Conservation (phyloP, 1,140 invertebrate species). For the Leptinotarsa defecta region DNA sequence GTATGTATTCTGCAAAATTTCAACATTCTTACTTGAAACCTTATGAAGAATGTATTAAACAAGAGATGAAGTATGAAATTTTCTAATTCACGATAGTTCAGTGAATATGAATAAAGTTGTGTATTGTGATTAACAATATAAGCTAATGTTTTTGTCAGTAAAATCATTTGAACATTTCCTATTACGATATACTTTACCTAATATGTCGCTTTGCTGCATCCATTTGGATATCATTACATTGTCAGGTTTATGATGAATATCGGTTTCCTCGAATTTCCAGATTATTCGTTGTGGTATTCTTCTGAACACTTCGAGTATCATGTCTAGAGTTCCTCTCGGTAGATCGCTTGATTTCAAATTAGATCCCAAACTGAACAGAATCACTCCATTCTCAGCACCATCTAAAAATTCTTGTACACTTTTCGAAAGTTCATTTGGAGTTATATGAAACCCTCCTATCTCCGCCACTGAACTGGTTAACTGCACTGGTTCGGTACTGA, state of each 20-base stretch:
- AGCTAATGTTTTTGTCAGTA: no score
- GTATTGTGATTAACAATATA: no score
- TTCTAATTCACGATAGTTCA: no score
- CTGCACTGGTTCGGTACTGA: constrained; percentile 41
- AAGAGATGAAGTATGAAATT: no score
- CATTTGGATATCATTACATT: constrained; percentile 38
- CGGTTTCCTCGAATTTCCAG: constrained; percentile 69
- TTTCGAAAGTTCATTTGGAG: constrained; percentile 46
- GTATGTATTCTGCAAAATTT: no score
- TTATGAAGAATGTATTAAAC: no score
- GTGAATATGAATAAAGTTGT: no score
- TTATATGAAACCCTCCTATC: constrained; percentile 46
- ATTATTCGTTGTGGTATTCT: constrained; percentile 64
- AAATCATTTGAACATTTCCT: no score
- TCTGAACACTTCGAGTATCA: constrained; percentile 59
- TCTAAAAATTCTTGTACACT: constrained; percentile 66
- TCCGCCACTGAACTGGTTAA: constrained; percentile 42
- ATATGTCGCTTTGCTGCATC: constrained; percentile 40
- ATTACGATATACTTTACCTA: constrained; percentile 27
- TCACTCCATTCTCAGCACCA: constrained; percentile 63
- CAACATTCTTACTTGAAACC: no score
- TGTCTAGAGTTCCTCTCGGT: constrained; percentile 55
- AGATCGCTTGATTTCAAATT: constrained; percentile 59
- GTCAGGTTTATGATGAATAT: constrained; percentile 47
- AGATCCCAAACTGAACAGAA: constrained; percentile 73